Evolutionary conservation across 2,113 vertebrate genomes (phyloP).

Genomic region (Kryptolebias marmoratus): DNA sequence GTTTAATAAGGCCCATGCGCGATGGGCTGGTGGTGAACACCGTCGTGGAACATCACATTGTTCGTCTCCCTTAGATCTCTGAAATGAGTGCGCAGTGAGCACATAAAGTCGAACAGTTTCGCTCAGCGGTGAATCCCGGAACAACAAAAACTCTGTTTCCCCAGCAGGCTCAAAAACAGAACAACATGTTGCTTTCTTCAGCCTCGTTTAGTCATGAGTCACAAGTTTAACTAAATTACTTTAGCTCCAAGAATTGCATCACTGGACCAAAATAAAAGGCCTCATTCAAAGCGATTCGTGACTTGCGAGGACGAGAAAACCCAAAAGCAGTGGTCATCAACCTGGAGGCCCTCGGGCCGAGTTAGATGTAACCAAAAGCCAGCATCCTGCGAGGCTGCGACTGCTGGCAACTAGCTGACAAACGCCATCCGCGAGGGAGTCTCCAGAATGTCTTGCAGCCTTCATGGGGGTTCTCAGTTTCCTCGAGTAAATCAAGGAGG

Average conservation of each 20-base stretch:
- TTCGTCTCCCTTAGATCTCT: no score
- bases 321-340: neutral
- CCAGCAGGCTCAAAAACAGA: conserved; percentile 19
- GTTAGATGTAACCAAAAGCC: no score
- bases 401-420: no score
- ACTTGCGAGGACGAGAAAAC: neutral
- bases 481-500: no score
- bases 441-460: no score
- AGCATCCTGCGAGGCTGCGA: no score
- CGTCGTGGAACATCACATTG: no score
- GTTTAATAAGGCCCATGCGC: no score
- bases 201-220: conserved; percentile 8
- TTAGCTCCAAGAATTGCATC: conserved; percentile 1
- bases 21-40: no score
- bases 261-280: conserved; percentile 5
- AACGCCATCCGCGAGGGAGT: no score
- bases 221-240: conserved; percentile 12
- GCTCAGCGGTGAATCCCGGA: neutral
- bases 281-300: conserved; percentile 4
- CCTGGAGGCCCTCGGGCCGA: neutral
- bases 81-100: no score
- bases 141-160: neutral
- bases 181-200: conserved; percentile 22
- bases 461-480: no score
- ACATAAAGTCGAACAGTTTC: neutral